Evolutionary conservation across 2,888 invertebrate species (phyloP).

Genomic region (Sturmia bella): DNA sequence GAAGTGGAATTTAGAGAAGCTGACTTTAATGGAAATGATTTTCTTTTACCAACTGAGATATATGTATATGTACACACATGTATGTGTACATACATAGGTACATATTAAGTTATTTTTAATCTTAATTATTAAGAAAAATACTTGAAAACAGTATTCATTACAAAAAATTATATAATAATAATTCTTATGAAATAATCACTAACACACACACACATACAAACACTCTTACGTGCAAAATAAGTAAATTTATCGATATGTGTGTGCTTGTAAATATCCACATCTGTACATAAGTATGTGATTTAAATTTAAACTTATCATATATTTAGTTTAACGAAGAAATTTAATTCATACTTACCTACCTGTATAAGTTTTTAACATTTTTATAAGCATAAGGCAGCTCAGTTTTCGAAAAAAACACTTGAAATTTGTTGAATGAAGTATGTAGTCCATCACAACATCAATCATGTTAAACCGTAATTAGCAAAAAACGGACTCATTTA

Average conservation of each 20-base stretch:
- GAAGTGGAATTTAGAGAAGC: conserved; percentile 27
- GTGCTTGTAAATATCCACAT: conserved; percentile 28
- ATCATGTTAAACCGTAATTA: conserved; percentile 4
- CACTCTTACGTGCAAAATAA: conserved; percentile 7
- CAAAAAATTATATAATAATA: conserved; percentile 25
- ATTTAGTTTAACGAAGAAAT: conserved; percentile 28
- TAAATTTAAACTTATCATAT: conserved; percentile 36
- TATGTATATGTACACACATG: too few species aligned
- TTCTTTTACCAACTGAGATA: conserved; percentile 53
- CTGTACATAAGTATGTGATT: conserved; percentile 58
- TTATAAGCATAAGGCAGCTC: conserved; percentile 55
- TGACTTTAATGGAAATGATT: conserved; percentile 24
- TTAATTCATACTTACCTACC: background rate
- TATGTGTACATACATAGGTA: too few species aligned
- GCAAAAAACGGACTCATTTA: conserved; percentile 16
- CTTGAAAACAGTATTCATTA: conserved; percentile 64
- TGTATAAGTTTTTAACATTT: conserved; percentile 39
- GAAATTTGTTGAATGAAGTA: background rate
- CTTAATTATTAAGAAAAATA: conserved; percentile 55
- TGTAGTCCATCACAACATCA: conserved; percentile 18
- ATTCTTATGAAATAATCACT: conserved; percentile 46
- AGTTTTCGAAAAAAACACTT: conserved; percentile 28
- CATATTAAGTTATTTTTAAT: conserved; percentile 54
- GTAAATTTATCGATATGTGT: too few species aligned
- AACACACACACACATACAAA: background rate